A percentile compares a stretch with the other conserved stretches of the same genome.
phyloP scores from a whole-genome alignment of 2,888 invertebrate species.

The Venusia cambrica region DNA sequence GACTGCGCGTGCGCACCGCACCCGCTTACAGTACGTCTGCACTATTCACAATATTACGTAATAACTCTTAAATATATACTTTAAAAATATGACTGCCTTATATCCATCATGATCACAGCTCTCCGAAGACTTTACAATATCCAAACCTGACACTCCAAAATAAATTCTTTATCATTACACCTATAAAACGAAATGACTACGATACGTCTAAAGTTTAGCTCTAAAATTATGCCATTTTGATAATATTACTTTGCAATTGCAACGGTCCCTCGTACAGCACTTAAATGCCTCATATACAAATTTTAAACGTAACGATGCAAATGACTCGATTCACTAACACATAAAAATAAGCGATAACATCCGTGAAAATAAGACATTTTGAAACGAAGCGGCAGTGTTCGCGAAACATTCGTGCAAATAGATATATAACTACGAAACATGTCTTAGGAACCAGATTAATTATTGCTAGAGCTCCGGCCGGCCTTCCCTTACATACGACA shows the following conservation, averaged over 20 bases:
- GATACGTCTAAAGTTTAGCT: constrained; percentile 74
- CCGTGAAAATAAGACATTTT: constrained; percentile 60
- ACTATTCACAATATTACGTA: constrained; percentile 67
- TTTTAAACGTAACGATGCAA: constrained; percentile 68
- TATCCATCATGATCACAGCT: constrained; percentile 80
- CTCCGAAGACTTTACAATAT: constrained; percentile 78
- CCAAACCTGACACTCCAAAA: constrained; percentile 77
- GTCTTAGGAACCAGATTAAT: constrained; percentile 81
- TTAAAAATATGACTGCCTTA: constrained; percentile 80
- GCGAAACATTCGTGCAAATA: constrained; percentile 77
- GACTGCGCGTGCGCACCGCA: constrained; percentile 22
- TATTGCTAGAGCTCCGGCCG: constrained; percentile 76
- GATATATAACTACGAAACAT: constrained; percentile 78
- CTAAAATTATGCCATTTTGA: constrained; percentile 81
- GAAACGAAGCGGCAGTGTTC: constrained; percentile 78
- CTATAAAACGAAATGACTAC: constrained; percentile 80
- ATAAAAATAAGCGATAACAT: constrained; percentile 57
- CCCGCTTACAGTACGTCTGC: constrained; percentile 47
- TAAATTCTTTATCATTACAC: constrained; percentile 79
- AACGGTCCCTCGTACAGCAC: constrained; percentile 80
- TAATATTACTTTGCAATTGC: constrained; percentile 80
- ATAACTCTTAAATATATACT: constrained; percentile 77
- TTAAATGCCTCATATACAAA: constrained; percentile 77
- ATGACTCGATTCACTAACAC: constrained; percentile 54
- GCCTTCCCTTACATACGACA: constrained; percentile 52